Evolutionary conservation across 2,888 invertebrate species (phyloP).

Genomic region (Prosopocoilus inquinatus): DNA sequence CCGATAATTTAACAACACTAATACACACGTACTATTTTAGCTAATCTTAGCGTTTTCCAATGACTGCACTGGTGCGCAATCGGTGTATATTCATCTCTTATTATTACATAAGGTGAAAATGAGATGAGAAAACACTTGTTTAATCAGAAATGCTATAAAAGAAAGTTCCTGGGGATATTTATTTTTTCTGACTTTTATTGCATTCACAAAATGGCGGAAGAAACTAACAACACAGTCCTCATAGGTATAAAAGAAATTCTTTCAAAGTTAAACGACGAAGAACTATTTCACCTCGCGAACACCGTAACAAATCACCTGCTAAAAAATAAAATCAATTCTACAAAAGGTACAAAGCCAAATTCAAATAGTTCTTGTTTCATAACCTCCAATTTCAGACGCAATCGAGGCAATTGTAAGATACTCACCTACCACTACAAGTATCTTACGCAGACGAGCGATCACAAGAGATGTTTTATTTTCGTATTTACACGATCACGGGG

Average conservation of each 20-base stretch:
- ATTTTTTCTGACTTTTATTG: no score
- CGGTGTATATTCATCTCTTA: no score
- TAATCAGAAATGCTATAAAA: no score
- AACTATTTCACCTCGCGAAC: conserved; percentile 35
- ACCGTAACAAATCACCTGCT: conserved; percentile 45
- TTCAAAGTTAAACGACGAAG: conserved; percentile 33
- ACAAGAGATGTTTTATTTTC: conserved; percentile 56
- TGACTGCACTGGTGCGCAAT: no score
- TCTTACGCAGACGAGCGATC: conserved; percentile 54
- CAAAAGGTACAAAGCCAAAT: conserved; percentile 40
- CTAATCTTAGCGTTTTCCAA: no score
- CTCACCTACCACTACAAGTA: conserved; percentile 49
- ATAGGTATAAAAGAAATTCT: conserved; percentile 26
- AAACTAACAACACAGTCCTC: conserved; percentile 11
- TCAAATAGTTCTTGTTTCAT: neutral
- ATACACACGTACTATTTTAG: no score
- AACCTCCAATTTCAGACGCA: conserved; percentile 50
- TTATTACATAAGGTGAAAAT: no score
- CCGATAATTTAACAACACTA: no score
- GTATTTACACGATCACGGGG: conserved; percentile 54
- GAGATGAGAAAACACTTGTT: no score
- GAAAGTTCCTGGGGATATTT: no score
- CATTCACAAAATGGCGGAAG: conserved; percentile 9
- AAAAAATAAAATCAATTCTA: conserved; percentile 32
- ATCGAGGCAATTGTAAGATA: conserved; percentile 54